Base-by-base conservation (phyloP, 2,113 vertebrate species). In the Balaenoptera acutorostrata region DNA sequence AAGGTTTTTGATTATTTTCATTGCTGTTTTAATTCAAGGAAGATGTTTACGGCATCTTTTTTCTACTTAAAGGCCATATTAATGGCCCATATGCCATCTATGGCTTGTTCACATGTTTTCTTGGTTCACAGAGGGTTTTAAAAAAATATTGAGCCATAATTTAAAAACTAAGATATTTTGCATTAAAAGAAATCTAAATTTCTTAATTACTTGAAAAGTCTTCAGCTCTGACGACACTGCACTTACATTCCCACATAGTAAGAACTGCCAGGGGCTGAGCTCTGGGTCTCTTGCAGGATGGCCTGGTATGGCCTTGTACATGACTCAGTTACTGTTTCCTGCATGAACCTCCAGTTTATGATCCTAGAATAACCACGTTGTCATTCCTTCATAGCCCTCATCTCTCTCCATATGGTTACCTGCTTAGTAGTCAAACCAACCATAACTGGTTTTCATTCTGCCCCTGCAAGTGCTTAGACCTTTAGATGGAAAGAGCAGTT, bases 1-100 rank as follows among this genome's bases (percentile, higher is more conserved):
- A 90, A 93, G 18, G 7, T 3, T 41, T 80, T 86, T 31, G 4
- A 55, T 61, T 63, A 77, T 52, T 69, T 87, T 41, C 25, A 5
- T 25, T 90, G 18, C 27, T 66, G 41, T 59, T 84, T 74, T n/a
- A 74, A 83, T 87, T 96, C 63, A 68, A n/a, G 18, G 57, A 92
- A 72, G 49, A 55, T 46, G 46, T 57, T 80, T 36, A 33, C 41
- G 25, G 14, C 20, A 29, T 44, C 52, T 39, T 69, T 21, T 74
- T 91, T 7, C 31, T 69, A 8, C n/a, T 86, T 63, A 46, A 15
- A 68, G 64, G 5, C 5, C 36, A 78, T 21, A 1, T 0, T 20
- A 31, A 31, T 29, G 27, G 21, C 23, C 78, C 39, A 15, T 13
- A 3, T 33, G 2, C 46, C 39, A 29, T 81, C 31, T 80, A 57